Base-by-base conservation (phyloP, 1,140 invertebrate genomes). In the Ceratina japonica region DNA sequence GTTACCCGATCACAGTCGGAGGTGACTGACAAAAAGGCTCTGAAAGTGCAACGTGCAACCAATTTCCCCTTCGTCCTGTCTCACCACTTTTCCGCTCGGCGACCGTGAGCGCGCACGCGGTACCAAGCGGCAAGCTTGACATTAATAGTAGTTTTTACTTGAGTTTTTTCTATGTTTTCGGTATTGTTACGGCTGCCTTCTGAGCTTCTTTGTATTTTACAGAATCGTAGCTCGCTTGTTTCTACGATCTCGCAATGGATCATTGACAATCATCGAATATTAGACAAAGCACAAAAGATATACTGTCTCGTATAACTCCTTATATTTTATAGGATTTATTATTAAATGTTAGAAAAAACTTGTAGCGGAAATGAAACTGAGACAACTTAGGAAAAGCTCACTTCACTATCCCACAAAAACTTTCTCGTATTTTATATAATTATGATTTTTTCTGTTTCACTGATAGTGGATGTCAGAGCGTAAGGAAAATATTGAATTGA, bases 51-150 rank as follows among this genome's bases (percentile, higher is more conserved):
- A 87, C 82, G 86, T 83, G 71, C 80, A 80, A 79, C 75, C 81
- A 83, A 84, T 90, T 90, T 89, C 87, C 86, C 87, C 87, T 86
- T 89, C 89, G 87, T 87, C 87, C 74, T 81, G 87, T 88, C 87
- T 81, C 86, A 86, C 87, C 83, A 89, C 85, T 89, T 89, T 89
- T 89, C 87, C 89, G 80, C 82, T 87, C 86, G 84, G 77, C 86
- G 82, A 70, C 79, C 79, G 84, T 86, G 87, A 89, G 85, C 82
- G 85, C 80, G 72, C 79, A 79, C 54, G 59, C 66, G 56, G 62
- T 56, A 72, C 51, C 64, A 68, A 78, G 69, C 66, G 82, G 61
- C 84, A 81, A 68, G 65, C 54, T 56, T 65, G 63, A 66, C 72
- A 24, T 79, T 66, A 58, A 24, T 37, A 5, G 2, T 3, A 62